Conservation (phyloP, 2,113 vertebrate genomes). For the Chionis minor region DNA sequence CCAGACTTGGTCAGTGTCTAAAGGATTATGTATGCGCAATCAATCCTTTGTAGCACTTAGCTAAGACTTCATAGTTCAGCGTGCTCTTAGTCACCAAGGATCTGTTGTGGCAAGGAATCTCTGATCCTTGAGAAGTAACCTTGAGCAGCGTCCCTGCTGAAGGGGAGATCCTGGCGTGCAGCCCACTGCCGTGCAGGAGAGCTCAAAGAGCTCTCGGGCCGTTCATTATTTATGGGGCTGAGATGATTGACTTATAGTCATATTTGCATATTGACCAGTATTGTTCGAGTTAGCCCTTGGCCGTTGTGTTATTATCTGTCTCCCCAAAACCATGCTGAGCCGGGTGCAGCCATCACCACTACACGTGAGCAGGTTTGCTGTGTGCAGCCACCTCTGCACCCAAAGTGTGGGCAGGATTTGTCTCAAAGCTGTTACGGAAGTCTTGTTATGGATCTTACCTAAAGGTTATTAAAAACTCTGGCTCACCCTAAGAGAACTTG, state of each 20-base stretch:
- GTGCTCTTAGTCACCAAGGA: neutral
- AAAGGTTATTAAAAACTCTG: neutral
- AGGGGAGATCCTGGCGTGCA: neutral
- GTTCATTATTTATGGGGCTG: neutral
- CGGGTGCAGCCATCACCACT: neutral
- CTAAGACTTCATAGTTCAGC: neutral
- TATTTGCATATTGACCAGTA: neutral
- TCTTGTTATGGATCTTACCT: neutral
- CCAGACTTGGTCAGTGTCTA: neutral
- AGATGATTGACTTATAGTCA: neutral
- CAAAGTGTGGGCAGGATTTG: neutral
- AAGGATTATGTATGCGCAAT: neutral
- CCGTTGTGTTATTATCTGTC: neutral
- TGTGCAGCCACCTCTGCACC: neutral
- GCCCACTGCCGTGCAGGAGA: neutral
- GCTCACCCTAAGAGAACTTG: neutral
- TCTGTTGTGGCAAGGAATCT: neutral
- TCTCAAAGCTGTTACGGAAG: neutral
- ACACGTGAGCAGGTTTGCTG: neutral
- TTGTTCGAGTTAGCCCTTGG: neutral
- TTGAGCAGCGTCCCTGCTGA: neutral
- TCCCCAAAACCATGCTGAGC: neutral
- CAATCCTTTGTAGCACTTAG: neutral
- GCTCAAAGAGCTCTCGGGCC: neutral
- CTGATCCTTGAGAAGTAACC: neutral